Evolutionary conservation across 1,140 invertebrate genomes (phyloP).

Genomic region (Anastrepha obliqua): DNA sequence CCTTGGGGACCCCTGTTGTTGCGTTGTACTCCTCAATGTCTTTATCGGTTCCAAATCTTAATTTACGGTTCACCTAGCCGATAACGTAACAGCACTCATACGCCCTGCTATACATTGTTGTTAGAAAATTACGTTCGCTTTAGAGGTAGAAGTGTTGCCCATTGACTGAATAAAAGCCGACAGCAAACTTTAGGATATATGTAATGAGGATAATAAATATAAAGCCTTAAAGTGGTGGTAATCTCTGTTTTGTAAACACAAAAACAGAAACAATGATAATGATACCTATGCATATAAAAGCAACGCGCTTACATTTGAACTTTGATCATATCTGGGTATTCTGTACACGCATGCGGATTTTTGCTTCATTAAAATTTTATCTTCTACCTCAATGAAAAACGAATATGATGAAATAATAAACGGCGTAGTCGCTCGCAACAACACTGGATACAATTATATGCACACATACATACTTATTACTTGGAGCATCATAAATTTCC

Average conservation of each 20-base stretch:
- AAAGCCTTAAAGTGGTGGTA: background rate
- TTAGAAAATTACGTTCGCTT: no score
- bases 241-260: background rate
- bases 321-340: no score
- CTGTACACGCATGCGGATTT: background rate
- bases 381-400: background rate
- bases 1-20: no score
- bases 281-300: no score
- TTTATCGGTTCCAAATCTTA: no score
- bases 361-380: conserved; percentile 16
- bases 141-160: background rate
- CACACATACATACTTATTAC: background rate
- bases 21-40: no score
- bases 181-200: background rate
- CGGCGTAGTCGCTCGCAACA: no score
- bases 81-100: background rate
- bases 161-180: background rate
- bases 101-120: background rate
- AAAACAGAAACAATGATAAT: no score
- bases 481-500: no score
- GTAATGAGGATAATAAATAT: no score
- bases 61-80: no score
- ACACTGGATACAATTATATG: background rate
- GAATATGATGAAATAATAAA: background rate
- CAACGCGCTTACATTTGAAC: no score